A percentile compares a stretch with the other conserved stretches of the same genome.
Conservation (phyloP, 2,888 invertebrate species). For the Hydropsyche betteni region DNA sequence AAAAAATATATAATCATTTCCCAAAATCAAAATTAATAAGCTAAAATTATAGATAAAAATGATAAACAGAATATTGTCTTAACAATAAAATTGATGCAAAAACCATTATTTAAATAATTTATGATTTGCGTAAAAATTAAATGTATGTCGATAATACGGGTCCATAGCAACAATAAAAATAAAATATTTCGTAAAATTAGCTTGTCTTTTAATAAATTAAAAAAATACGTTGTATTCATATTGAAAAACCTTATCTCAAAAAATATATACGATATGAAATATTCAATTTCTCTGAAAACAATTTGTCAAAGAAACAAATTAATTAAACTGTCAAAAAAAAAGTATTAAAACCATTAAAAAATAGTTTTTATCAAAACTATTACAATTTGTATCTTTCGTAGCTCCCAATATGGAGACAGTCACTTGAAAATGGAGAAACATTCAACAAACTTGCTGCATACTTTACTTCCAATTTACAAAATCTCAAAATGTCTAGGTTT, state of each 20-base stretch:
- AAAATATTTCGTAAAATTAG: constrained; percentile 29
- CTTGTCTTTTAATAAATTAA: not conserved
- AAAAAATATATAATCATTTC: no score
- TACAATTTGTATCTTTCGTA: no score
- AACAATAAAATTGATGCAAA: not conserved
- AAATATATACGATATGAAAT: no score
- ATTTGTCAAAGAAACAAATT: no score
- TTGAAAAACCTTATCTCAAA: not conserved
- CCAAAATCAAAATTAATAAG: no score
- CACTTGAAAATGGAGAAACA: constrained; percentile 29
- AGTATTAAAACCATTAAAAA: no score
- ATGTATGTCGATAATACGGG: constrained; percentile 43
- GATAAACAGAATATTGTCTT: not conserved
- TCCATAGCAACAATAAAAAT: constrained; percentile 45
- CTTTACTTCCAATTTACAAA: constrained; percentile 37
- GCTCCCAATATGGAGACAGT: no score
- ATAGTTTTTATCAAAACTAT: no score
- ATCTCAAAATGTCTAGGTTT: constrained; percentile 39
- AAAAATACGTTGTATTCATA: not conserved
- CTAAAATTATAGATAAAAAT: no score
- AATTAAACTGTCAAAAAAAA: no score
- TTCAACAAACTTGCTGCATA: constrained; percentile 33
- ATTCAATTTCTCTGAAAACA: no score
- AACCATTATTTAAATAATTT: constrained; percentile 6
- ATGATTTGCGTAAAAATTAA: constrained; percentile 32